These are phyloP conservation scores for Syngnathus rostellatus DNA, from an alignment of 2,797 vertebrate species.

Conservation along the genomic window DNA sequence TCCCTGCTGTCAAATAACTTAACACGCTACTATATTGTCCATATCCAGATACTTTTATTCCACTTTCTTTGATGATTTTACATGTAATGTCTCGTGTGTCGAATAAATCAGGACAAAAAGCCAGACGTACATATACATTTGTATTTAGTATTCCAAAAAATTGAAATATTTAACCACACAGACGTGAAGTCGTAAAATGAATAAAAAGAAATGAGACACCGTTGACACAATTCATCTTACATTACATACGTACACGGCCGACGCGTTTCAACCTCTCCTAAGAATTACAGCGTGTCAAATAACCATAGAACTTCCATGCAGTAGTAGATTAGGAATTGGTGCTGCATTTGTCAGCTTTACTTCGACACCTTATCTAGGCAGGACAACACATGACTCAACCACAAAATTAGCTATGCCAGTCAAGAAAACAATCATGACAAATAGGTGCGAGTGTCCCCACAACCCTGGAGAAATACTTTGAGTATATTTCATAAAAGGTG, in stretches of 20 bases:
- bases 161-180: constrained; percentile 67
- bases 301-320: constrained; percentile 69
- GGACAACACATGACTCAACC: constrained; percentile 61
- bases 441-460: constrained; percentile 38
- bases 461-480: constrained; percentile 48
- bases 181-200: constrained; percentile 69
- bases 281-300: constrained; percentile 60
- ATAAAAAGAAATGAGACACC: constrained; percentile 38
- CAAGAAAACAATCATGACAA: constrained; percentile 39
- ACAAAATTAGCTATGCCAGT: constrained; percentile 64
- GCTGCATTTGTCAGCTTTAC: constrained; percentile 56
- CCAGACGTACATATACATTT: constrained; percentile 62
- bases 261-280: constrained; percentile 61
- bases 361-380: constrained; percentile 59
- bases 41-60: background rate
- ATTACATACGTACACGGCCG: constrained; percentile 65
- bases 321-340: constrained; percentile 48
- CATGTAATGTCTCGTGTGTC: background rate
- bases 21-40: background rate
- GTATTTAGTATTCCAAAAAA: constrained; percentile 73
- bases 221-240: constrained; percentile 66
- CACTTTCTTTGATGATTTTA: background rate
- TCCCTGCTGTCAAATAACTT: background rate
- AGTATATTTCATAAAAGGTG: constrained; percentile 46
- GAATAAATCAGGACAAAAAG: constrained; percentile 28